phyloP scores from a whole-genome alignment of 1,140 invertebrate genomes.

The Apocrypta bakeri region DNA sequence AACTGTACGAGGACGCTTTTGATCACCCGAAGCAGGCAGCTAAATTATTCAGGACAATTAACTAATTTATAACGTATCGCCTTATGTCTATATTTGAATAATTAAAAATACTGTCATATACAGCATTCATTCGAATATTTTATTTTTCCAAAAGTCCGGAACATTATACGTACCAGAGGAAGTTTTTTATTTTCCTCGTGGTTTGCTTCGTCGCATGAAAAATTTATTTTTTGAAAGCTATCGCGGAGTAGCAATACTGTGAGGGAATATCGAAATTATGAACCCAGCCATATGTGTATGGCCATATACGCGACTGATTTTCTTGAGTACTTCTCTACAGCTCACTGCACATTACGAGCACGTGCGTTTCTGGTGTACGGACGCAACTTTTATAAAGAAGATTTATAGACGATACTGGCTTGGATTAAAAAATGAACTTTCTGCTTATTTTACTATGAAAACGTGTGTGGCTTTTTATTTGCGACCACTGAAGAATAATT shows the following conservation, averaged over 20 bases:
- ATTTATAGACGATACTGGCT: conserved; percentile 25
- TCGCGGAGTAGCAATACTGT: not conserved
- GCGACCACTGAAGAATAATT: not conserved
- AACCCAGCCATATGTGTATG: not conserved
- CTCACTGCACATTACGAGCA: conserved; percentile 1
- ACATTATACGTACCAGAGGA: not conserved
- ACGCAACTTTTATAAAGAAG: conserved; percentile 29
- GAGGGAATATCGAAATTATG: conserved; percentile 18
- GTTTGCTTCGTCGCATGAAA: not conserved
- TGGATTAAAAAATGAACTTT: conserved; percentile 6
- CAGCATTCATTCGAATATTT: not conserved
- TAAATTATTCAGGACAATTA: not conserved
- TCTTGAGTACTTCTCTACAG: not conserved
- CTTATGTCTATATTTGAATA: not conserved
- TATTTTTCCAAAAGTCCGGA: not conserved
- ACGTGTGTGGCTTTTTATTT: not conserved
- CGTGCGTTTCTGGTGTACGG: not conserved
- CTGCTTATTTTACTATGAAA: not conserved
- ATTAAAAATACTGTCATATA: no score
- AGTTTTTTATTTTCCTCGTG: not conserved
- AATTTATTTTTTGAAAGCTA: conserved; percentile 2
- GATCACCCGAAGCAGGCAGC: no score
- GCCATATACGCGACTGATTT: conserved; percentile 20
- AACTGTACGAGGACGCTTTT: not conserved
- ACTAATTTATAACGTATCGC: not conserved